Evolutionary conservation across 2,888 invertebrate species (phyloP).

Genomic region (Caenorhabditis sp.): DNA sequence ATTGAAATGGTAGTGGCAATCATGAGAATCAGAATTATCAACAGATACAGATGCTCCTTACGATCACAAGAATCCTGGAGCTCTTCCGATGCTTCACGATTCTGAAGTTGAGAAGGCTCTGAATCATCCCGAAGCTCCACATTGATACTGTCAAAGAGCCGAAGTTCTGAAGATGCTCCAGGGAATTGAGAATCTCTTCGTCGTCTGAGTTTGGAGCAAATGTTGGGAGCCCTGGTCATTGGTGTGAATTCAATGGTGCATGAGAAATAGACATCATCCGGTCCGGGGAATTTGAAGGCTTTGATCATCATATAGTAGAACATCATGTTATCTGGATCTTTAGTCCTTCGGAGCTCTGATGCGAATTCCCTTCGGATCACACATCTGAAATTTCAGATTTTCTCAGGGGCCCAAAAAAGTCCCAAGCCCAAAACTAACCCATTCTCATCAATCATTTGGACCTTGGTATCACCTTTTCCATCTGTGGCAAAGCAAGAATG

Average conservation of each 20-base stretch:
- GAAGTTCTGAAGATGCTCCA: constrained; percentile 29
- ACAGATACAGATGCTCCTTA: constrained; percentile 2
- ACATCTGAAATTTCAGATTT: constrained; percentile 55
- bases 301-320: constrained; percentile 47
- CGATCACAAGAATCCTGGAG: neutral
- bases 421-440: constrained; percentile 47
- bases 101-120: neutral
- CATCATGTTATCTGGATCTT: constrained; percentile 39
- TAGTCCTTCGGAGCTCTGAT: constrained; percentile 52
- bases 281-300: constrained; percentile 67
- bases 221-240: constrained; percentile 52
- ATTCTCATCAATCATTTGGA: constrained; percentile 63
- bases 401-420: too few species aligned
- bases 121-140: constrained; percentile 23
- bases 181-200: constrained; percentile 17
- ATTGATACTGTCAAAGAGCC: constrained; percentile 58
- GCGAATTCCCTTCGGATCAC: constrained; percentile 63
- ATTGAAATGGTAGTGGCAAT: constrained; percentile 8
- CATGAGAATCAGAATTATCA: constrained; percentile 18
- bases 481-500: constrained; percentile 70
- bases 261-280: constrained; percentile 70
- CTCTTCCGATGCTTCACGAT: neutral
- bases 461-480: constrained; percentile 58
- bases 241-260: constrained; percentile 69
- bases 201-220: constrained; percentile 34